Evolutionary conservation across 2,113 vertebrate species (phyloP), one percentile per base, ranked within the genome.

Genomic region (Leucoraja erinaceus): DNA sequence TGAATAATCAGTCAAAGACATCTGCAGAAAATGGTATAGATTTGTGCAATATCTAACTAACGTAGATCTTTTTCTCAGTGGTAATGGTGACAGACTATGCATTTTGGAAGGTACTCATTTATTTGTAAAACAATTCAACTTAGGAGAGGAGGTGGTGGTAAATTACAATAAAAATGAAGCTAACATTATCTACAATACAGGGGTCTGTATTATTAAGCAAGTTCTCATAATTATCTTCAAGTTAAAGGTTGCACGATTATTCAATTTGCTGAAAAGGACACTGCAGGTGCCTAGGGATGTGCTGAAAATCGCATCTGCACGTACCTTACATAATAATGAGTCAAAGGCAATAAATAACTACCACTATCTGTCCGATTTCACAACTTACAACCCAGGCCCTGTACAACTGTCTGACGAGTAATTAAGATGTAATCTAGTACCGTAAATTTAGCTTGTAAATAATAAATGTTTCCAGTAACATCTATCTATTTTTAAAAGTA

Each of bases 161-260:
- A 2, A 22, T 0, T 20, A 38, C 18, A 9, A n/a, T 47, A 47
- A 91, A 81, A 91, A 91, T 4, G 10, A 33, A 84, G 63, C 1
- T 18, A 88, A 68, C n/a, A 90, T 61, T 90, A 91, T 72, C 10
- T 22, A 66, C 38, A 47, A 91, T 91, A 90, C 5, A 90, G 68
- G 33, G 61, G 18, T 31, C 66, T 70, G 88, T 90, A 20, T 22
- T 72, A 72, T 72, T 72, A 72, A 72, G 70, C 70, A 84, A 90
- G 33, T 90, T 70, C 86, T 90, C 63, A 68, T 90, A 20, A 90
- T 90, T 70, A 70, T 20, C 88, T 90, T 20, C 88, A 90, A 90
- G 31, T 72, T 68, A 90, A 72, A 91, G 18, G 88, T 72, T 70
- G 88, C 20, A 72, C 22, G 66, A 72, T 90, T 54, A 91, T 70